These are phyloP conservation scores for Mus spretus DNA, from an alignment of 2,797 vertebrate genomes.

Conservation along the genomic window DNA sequence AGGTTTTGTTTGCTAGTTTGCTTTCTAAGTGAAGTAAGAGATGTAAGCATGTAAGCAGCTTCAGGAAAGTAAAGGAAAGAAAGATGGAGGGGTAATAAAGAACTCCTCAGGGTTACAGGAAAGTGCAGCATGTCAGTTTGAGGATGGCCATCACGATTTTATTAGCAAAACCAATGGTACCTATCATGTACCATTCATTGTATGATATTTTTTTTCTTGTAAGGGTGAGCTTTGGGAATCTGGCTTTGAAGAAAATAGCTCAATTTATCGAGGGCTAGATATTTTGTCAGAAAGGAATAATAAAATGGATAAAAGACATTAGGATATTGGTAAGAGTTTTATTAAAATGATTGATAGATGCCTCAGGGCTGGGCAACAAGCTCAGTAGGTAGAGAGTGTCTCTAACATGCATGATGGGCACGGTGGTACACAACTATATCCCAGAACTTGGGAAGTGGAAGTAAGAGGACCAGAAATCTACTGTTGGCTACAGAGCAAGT, in stretches of 20 bases:
- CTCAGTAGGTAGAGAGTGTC: not conserved
- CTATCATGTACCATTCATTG: not conserved
- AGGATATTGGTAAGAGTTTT: not conserved
- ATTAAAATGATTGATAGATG: not conserved
- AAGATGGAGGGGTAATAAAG: not conserved
- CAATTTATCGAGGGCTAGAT: not conserved
- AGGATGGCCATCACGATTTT: not conserved
- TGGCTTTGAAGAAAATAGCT: not conserved
- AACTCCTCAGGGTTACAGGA: not conserved
- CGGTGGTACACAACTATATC: not conserved
- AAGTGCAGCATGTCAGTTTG: not conserved
- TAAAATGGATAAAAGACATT: not conserved
- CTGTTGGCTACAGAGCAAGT: not conserved
- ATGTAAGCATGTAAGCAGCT: not conserved
- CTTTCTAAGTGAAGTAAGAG: constrained; percentile 20
- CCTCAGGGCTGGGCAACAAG: not conserved
- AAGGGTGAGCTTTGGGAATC: not conserved
- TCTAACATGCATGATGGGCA: not conserved
- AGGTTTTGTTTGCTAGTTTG: not conserved
- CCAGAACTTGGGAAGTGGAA: not conserved
- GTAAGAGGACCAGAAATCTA: not conserved
- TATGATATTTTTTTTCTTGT: not conserved
- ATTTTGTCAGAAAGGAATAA: not conserved
- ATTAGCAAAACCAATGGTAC: not conserved
- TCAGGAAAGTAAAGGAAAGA: not conserved